Conservation (phyloP, 1,140 invertebrate species). For the Pentalonia nigronervosa region DNA sequence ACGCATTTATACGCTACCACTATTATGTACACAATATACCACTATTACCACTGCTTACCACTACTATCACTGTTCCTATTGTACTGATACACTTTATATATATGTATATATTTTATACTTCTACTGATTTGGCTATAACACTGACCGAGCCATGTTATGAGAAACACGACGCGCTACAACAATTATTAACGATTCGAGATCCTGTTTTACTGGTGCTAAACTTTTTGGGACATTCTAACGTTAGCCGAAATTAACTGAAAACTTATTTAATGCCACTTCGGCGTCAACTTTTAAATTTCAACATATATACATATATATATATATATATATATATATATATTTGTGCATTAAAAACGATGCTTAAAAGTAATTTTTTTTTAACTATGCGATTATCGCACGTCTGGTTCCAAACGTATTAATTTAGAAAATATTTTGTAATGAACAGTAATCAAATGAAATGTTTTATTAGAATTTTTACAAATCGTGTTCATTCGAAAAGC, state of each 20-base stretch:
- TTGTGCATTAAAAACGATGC: neutral
- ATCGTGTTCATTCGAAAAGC: neutral
- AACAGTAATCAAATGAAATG: neutral
- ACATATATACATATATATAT: neutral
- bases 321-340: neutral
- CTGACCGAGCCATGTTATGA: neutral
- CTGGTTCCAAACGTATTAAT: neutral
- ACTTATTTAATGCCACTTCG: neutral
- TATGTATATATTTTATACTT: neutral
- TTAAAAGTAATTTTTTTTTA: neutral
- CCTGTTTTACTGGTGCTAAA: conserved; percentile 5
- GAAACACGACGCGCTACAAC: neutral
- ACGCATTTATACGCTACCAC: neutral
- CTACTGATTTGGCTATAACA: neutral
- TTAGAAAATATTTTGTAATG: neutral
- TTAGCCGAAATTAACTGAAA: conserved; percentile 24
- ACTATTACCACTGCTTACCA: neutral
- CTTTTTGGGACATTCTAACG: neutral
- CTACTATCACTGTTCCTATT: neutral
- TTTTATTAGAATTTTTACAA: neutral
- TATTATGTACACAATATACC: neutral
- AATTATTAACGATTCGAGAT: conserved; percentile 31
- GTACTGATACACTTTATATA: neutral
- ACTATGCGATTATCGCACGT: neutral
- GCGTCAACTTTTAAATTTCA: neutral